phyloP scores from a whole-genome alignment of 2,797 vertebrate species.

The Semotilus atromaculatus region DNA sequence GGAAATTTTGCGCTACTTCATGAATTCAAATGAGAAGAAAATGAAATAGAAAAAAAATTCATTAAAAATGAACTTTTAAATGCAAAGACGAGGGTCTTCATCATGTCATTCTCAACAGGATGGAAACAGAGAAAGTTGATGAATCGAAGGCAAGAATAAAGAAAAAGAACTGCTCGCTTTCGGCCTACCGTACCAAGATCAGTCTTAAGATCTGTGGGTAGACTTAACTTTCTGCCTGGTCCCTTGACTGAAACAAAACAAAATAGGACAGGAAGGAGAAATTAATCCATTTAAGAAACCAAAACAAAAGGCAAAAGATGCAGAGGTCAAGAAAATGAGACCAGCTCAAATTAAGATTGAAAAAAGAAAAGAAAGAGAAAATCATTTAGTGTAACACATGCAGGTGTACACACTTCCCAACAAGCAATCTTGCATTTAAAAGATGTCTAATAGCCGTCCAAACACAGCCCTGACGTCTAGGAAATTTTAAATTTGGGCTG shows the following conservation, averaged over 20 bases:
- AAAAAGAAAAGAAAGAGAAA: slow-evolving; percentile 58
- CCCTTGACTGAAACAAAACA: slow-evolving; percentile 99
- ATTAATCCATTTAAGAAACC: slow-evolving; percentile 78
- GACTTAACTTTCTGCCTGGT: slow-evolving; percentile 99
- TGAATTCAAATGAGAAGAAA: slow-evolving; percentile 61
- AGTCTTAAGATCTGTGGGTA: slow-evolving; percentile 99
- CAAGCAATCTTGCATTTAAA: no score
- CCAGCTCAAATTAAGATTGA: slow-evolving; percentile 19
- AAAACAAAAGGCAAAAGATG: slow-evolving; percentile 57
- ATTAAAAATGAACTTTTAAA: slow-evolving; percentile 54
- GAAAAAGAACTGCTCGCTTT: slow-evolving; percentile 87
- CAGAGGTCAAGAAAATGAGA: slow-evolving; percentile 59
- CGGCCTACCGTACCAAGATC: slow-evolving; percentile 99
- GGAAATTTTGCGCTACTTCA: slow-evolving; percentile 43
- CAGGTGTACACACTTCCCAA: slow-evolving; percentile 63
- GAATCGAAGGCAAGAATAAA: slow-evolving; percentile 52
- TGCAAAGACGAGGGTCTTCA: slow-evolving; percentile 60
- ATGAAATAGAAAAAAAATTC: slow-evolving; percentile 35
- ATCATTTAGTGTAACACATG: slow-evolving; percentile 66
- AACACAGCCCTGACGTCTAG: no score
- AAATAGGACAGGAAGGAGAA: slow-evolving; percentile 84
- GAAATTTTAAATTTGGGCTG: no score
- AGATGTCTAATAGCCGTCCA: no score
- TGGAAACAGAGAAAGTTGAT: slow-evolving; percentile 64
- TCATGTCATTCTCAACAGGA: slow-evolving; percentile 68